Conservation (phyloP, 2,797 vertebrate genomes). For the Knipowitschia caucasica region DNA sequence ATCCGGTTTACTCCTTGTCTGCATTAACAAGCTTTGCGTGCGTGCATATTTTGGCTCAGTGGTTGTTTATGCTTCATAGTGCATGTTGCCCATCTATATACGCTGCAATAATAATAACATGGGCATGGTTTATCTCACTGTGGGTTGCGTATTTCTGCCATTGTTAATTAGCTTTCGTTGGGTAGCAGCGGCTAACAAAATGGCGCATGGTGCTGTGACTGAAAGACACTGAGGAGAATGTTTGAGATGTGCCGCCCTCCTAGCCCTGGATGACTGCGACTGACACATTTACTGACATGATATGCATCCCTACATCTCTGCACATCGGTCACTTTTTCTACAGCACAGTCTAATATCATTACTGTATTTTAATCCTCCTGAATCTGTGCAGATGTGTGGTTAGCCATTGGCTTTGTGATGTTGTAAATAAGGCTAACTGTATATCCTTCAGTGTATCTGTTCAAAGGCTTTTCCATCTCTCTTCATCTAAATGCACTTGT, state of each 20-base stretch:
- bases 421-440: constrained; percentile 2
- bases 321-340: neutral
- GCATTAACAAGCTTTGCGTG: neutral
- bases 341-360: fast-evolving
- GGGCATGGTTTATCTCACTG: fast-evolving
- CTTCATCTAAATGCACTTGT: constrained; percentile 7
- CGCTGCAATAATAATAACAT: fast-evolving
- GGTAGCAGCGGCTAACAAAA: constrained; percentile 69
- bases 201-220: constrained; percentile 62
- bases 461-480: neutral
- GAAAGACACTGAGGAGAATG: constrained; percentile 39
- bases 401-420: constrained; percentile 21
- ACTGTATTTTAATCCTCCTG: constrained; percentile 8
- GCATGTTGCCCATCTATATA: fast-evolving
- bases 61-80: neutral
- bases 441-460: constrained; percentile 7
- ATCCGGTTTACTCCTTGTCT: constrained; percentile 32
- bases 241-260: constrained; percentile 26
- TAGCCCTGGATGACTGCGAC: constrained; percentile 18
- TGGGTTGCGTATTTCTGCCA: neutral
- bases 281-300: neutral
- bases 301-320: neutral
- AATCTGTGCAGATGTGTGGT: constrained; percentile 19
- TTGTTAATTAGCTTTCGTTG: constrained; percentile 40
- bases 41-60: fast-evolving